Base-by-base conservation (phyloP, 2,888 invertebrate genomes). In the Uropetala carovei region DNA sequence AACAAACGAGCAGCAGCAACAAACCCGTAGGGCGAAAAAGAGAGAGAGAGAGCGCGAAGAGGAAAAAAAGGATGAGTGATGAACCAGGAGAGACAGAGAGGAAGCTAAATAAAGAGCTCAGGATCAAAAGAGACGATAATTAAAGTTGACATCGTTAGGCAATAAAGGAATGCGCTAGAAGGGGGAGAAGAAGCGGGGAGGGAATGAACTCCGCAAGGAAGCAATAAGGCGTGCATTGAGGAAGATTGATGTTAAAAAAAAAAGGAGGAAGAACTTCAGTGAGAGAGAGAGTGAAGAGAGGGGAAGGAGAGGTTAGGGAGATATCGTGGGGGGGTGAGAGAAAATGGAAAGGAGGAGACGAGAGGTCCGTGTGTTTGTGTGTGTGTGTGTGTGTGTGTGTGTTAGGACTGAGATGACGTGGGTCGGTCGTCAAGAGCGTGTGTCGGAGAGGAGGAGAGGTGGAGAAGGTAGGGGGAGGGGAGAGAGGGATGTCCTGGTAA, bases 341-440 rank as follows among this genome's bases (percentile, higher is more conserved):
- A 27, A 43, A 18, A 27, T 14, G 16, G 82, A 5, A 43, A 16
- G 82, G 18, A 56, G 43, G 83, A 16, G 18, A n/a, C 18, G 27
- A 18, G 30, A 3, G 8, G 82, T 43, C 5, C 43, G 43, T 43
- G 43, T 27, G 30, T 11, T 10, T 30, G 27, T 11, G 30, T 8
- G 83, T 5, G 56, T 83, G 56, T 27, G 30, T 11, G 30, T 30
- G 27, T 11, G 30, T 8, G 83, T 5, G 56, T 83, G 56, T 27
- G 16, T 57, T 56, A 57, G 83, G 83, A 56, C 56, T n/a, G 56
- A 56, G 83, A n/a, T 56, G 83, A 83, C n/a, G 83, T 83, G 56
- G 83, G 56, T 56, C 56, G 83, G 14, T 18, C 7, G n/a, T 56
- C 11, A 57, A 83, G 83, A 83, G 83, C 18, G 56, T 56, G 43